Base-by-base conservation (phyloP, 1,140 invertebrate species). In the Procambarus virginalis region DNA sequence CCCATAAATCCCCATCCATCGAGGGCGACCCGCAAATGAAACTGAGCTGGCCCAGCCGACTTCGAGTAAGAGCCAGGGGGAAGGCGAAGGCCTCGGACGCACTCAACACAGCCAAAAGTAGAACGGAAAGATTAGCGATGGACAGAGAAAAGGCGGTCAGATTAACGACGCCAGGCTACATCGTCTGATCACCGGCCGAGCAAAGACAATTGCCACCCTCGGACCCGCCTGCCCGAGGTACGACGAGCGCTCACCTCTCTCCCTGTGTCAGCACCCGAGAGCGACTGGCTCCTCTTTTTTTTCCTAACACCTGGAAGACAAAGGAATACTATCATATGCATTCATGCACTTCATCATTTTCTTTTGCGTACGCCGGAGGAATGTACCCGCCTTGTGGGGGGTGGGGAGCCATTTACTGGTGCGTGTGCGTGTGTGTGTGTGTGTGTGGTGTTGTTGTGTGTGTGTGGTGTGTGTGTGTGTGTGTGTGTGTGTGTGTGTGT, bases 151-250 rank as follows among this genome's bases (percentile, higher is more conserved):
- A 60, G 51, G 17, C 12, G 51, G 8, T 48, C 70, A 68, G 87
- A 89, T 77, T 89, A 89, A 89, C 87, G 87, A 89, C 87, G 81
- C 86, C 73, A n/a, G 73, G 81, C 81, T 89, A 78, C 87, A 89
- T 89, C 80, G 80, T 84, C 87, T 89, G 87, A 89, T 89, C 87
- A 89, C 87, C 87, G 87, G 64, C 87, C 87, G 78, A 89, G 87
- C 87, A 89, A 89, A 89, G 87, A 89, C 87, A 89, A 89, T 89
- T 89, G 87, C 87, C 87, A 89, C 87, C 87, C 87, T 89, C 81
- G n/a, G 34, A 34, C 87, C 58, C 82, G 81, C 81, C 87, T 83
- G 87, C 87, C 87, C 81, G 73, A 84, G 80, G 87, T 89, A 89
- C 87, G 87, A 89, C 80, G 80, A 84, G 55, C 55, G 45, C 45